Conservation (phyloP, 2,888 invertebrate genomes). For the Cantharis nigra region DNA sequence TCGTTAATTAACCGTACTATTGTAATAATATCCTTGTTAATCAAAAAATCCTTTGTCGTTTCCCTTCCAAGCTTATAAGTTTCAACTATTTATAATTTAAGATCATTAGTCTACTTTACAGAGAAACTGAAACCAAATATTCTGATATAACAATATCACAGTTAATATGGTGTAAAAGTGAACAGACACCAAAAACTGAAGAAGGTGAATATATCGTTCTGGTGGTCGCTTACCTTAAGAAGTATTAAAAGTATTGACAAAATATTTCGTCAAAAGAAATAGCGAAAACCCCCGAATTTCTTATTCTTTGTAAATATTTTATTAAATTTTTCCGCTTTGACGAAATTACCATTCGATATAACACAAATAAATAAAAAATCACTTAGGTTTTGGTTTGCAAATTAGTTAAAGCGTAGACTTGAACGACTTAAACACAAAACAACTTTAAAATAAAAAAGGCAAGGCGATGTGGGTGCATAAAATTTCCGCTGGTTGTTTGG, state of each 20-base stretch:
- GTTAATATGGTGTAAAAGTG: not conserved
- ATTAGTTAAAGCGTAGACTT: not conserved
- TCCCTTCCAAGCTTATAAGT: not conserved
- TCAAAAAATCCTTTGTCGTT: not conserved
- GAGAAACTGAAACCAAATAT: not conserved
- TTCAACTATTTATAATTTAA: not conserved
- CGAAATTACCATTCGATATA: not conserved
- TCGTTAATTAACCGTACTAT: not conserved
- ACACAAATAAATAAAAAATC: not conserved
- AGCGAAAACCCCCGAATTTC: not conserved
- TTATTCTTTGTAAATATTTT: not conserved
- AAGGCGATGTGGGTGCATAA: not conserved
- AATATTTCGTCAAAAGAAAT: not conserved
- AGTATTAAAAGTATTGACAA: too few species aligned
- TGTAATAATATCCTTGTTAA: not conserved
- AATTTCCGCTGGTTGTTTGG: not conserved
- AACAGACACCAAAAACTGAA: not conserved
- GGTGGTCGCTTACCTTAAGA: not conserved
- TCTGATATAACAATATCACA: not conserved
- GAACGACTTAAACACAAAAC: not conserved
- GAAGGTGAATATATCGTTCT: not conserved
- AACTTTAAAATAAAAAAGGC: not conserved
- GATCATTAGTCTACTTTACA: not conserved
- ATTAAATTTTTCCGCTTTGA: not conserved
- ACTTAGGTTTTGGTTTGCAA: not conserved